These are phyloP conservation scores for Latheticus oryzae DNA, from an alignment of 2,888 invertebrate genomes.

Conservation along the genomic window DNA sequence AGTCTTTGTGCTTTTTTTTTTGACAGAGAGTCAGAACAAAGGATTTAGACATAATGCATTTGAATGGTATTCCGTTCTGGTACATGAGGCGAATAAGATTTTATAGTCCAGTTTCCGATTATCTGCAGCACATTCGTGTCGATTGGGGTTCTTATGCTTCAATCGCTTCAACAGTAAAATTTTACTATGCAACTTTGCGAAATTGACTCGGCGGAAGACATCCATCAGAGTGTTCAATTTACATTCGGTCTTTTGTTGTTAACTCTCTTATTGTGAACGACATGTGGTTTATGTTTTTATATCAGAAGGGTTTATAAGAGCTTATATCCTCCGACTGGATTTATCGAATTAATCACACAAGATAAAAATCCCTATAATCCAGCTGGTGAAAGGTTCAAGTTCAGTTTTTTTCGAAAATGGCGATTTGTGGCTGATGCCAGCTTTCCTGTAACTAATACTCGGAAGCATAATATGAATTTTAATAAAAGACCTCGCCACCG, in stretches of 20 bases:
- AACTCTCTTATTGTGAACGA: too few relatives aligned
- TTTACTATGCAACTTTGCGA: too few relatives aligned
- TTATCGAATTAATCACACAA: too few relatives aligned
- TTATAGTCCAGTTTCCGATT: constrained; percentile 36
- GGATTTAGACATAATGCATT: constrained; percentile 26
- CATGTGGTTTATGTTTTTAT: too few relatives aligned
- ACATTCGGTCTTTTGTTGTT: too few relatives aligned
- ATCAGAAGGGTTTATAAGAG: too few relatives aligned
- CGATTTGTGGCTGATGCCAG: background rate
- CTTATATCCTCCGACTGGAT: too few relatives aligned
- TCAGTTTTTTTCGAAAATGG: too few relatives aligned
- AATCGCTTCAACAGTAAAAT: constrained; percentile 24
- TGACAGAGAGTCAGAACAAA: constrained; percentile 15
- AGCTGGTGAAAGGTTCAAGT: too few relatives aligned
- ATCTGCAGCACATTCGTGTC: constrained; percentile 23
- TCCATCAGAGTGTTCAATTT: too few relatives aligned
- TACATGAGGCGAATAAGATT: constrained; percentile 28
- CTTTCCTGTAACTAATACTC: constrained; percentile 8
- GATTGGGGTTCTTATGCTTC: constrained; percentile 13
- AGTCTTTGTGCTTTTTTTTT: constrained; percentile 21
- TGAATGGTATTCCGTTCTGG: constrained; percentile 17
- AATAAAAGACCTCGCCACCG: constrained; percentile 18
- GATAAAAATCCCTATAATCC: too few relatives aligned
- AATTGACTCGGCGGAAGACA: too few relatives aligned
- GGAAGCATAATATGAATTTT: constrained; percentile 29